phyloP scores from a whole-genome alignment of 2,888 invertebrate species.

The Cheiracanthium punctorium region DNA sequence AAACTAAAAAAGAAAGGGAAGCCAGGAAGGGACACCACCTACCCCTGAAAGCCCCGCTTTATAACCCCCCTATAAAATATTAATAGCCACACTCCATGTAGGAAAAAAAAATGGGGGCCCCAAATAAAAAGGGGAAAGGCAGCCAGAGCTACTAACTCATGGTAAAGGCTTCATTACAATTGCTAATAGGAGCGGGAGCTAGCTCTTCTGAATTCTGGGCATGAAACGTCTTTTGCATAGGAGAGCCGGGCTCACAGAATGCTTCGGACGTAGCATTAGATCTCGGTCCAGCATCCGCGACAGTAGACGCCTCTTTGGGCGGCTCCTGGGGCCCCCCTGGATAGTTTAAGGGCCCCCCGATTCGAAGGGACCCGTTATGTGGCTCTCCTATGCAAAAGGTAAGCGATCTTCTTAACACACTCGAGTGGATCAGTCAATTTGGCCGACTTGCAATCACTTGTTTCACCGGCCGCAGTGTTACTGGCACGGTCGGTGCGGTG shows the following conservation, averaged over 20 bases:
- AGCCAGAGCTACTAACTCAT: constrained; percentile 65
- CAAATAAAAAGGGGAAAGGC: constrained; percentile 17
- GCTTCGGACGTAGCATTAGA: constrained; percentile 58
- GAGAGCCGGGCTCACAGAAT: constrained; percentile 42
- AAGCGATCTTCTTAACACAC: constrained; percentile 12
- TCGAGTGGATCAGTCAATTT: not conserved
- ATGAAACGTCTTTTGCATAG: constrained; percentile 63
- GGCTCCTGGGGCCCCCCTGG: not conserved
- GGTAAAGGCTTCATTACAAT: constrained; percentile 70
- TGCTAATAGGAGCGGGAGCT: constrained; percentile 69
- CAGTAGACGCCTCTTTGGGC: constrained; percentile 63
- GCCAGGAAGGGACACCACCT: constrained; percentile 19
- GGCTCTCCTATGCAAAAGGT: constrained; percentile 43
- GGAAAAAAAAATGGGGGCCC: constrained; percentile 31
- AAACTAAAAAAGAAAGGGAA: constrained; percentile 14
- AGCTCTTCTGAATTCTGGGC: constrained; percentile 68
- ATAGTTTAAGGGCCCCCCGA: not conserved
- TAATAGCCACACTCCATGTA: constrained; percentile 68
- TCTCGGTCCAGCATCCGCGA: constrained; percentile 64
- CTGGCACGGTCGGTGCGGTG: too few relatives aligned
- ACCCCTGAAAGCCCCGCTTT: constrained; percentile 21
- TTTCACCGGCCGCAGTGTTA: too few relatives aligned
- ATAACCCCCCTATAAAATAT: constrained; percentile 67
- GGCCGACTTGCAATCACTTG: not conserved
- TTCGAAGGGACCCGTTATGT: constrained; percentile 3